phyloP scores from a whole-genome alignment of 2,888 invertebrate species.

The Lasioglossum oenotherae region DNA sequence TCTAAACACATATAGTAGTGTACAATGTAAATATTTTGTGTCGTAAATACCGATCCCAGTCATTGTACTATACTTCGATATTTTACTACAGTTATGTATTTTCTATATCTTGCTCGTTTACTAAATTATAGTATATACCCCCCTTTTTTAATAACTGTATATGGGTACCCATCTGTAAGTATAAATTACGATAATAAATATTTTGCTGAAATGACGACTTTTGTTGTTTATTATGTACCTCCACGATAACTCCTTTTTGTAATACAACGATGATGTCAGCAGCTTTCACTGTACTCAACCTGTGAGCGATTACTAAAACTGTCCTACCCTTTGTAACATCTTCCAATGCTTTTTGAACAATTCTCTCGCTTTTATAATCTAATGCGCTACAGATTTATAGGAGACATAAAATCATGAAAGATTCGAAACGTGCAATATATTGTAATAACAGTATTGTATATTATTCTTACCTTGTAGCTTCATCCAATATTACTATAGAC shows the following conservation, averaged over 20 bases:
- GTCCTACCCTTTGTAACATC: slow-evolving; percentile 93
- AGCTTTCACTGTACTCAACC: slow-evolving; percentile 95
- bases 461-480: slow-evolving; percentile 93
- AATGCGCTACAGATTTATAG: slow-evolving; percentile 88
- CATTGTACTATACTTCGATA: slow-evolving; percentile 36
- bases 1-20: slow-evolving; percentile 1
- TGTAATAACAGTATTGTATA: neutral
- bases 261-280: slow-evolving; percentile 97
- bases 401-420: slow-evolving; percentile 43
- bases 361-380: slow-evolving; percentile 96
- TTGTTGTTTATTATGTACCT: slow-evolving; percentile 85
- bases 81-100: slow-evolving; percentile 65
- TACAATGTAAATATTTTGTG: slow-evolving; percentile 43
- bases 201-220: slow-evolving; percentile 33
- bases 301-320: slow-evolving; percentile 97
- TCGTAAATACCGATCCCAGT: slow-evolving; percentile 14
- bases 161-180: slow-evolving; percentile 91
- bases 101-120: slow-evolving; percentile 90
- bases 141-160: slow-evolving; percentile 90
- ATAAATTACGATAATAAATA: slow-evolving; percentile 28
- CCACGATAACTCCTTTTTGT: slow-evolving; percentile 92
- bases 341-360: slow-evolving; percentile 95
- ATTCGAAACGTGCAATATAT: neutral
- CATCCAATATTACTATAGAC: slow-evolving; percentile 94
- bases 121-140: slow-evolving; percentile 94